A percentile compares a stretch with the other conserved stretches of the same genome.
These are phyloP conservation scores for Bovichtus variegatus DNA, from an alignment of 2,797 vertebrate genomes.

Conservation along the genomic window DNA sequence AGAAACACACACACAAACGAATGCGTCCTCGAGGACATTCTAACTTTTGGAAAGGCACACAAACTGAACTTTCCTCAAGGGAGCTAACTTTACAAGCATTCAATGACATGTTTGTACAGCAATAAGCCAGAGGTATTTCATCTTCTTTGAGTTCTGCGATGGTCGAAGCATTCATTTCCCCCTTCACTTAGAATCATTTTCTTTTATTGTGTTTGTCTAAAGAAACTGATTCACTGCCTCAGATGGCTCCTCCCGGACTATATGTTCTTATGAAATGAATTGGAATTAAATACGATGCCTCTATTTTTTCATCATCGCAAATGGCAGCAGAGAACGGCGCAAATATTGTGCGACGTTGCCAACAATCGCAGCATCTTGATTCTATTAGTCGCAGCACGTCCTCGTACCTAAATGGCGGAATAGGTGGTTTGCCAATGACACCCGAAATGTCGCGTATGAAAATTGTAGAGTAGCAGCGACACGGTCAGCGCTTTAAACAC, in stretches of 20 bases:
- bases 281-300: background rate
- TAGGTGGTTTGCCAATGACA: too few relatives aligned
- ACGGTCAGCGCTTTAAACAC: too few relatives aligned
- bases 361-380: conserved; percentile 10
- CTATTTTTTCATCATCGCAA: background rate
- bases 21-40: conserved; percentile 10
- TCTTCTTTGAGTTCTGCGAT: background rate
- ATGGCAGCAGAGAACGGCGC: background rate
- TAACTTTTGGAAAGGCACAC: conserved; percentile 15
- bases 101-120: background rate
- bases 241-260: background rate
- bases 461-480: too few relatives aligned
- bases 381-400: background rate
- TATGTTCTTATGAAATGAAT: background rate
- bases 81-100: background rate
- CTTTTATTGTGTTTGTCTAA: background rate
- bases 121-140: background rate
- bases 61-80: conserved; percentile 13
- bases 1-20: conserved; percentile 21
- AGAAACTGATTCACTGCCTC: background rate
- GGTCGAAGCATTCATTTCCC: background rate
- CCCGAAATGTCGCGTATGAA: too few relatives aligned
- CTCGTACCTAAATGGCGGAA: too few relatives aligned
- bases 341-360: background rate
- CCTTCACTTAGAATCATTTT: background rate